Conservation (phyloP, 2,888 invertebrate species). For the Plebejus melissa region DNA sequence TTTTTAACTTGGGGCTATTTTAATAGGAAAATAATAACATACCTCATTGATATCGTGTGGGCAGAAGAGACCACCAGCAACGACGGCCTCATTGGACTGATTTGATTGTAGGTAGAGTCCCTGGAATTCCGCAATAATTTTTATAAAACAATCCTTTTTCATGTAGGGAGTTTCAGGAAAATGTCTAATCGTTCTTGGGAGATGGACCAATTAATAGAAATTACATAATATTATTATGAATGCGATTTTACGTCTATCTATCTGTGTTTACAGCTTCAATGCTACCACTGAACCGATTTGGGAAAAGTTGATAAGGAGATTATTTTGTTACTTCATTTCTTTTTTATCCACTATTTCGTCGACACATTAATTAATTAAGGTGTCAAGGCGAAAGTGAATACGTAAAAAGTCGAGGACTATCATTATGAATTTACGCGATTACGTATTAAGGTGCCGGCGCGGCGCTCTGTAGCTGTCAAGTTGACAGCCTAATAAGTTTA, state of each 20-base stretch:
- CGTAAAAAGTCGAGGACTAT: background rate
- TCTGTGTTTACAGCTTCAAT: too few species aligned
- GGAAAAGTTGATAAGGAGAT: too few species aligned
- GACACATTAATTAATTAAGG: background rate
- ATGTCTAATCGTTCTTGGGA: too few species aligned
- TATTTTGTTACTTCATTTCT: too few species aligned
- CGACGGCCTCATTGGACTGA: slow-evolving; percentile 28
- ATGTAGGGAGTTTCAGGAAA: too few species aligned
- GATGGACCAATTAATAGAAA: too few species aligned
- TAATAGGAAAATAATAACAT: slow-evolving; percentile 25
- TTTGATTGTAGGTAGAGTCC: slow-evolving; percentile 32
- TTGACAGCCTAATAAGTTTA: slow-evolving; percentile 4
- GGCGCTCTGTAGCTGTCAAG: background rate
- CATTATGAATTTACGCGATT: background rate
- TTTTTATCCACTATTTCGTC: too few species aligned
- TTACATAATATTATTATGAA: too few species aligned
- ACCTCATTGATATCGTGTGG: slow-evolving; percentile 59
- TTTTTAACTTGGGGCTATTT: too few species aligned
- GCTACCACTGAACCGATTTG: too few species aligned
- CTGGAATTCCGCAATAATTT: slow-evolving; percentile 28
- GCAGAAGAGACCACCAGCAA: slow-evolving; percentile 42
- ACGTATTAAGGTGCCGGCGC: background rate
- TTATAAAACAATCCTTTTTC: too few species aligned
- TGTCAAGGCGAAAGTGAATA: background rate
- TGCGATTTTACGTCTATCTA: too few species aligned